Conservation (phyloP, 1,140 invertebrate genomes). For the Cotesia chilonis region DNA sequence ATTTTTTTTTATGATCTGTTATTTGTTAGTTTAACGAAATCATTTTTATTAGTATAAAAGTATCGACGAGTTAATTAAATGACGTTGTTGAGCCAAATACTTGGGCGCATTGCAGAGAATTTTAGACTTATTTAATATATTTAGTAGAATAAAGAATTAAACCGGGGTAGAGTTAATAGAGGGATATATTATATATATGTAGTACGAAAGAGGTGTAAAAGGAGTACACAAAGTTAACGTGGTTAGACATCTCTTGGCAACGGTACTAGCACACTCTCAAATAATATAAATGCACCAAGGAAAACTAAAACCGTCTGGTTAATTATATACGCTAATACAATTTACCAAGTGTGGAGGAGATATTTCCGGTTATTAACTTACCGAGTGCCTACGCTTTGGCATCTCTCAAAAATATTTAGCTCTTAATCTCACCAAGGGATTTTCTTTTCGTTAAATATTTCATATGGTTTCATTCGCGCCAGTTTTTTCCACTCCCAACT, state of each 20-base stretch:
- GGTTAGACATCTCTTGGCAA: slow-evolving; percentile 21
- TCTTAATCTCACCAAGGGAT: too few species aligned
- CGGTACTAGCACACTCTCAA: slow-evolving; percentile 5
- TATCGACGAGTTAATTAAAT: slow-evolving; percentile 51
- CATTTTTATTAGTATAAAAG: slow-evolving; percentile 5
- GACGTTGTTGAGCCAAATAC: slow-evolving; percentile 39
- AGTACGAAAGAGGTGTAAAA: neutral
- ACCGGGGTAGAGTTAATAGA: slow-evolving; percentile 19
- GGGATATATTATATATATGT: slow-evolving; percentile 9
- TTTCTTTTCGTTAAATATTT: too few species aligned
- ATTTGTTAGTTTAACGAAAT: too few species aligned
- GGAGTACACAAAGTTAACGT: slow-evolving; percentile 19
- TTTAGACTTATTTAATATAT: slow-evolving; percentile 42
- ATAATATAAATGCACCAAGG: too few species aligned
- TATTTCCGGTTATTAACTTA: slow-evolving; percentile 43
- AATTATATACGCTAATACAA: slow-evolving; percentile 45
- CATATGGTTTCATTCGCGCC: too few species aligned
- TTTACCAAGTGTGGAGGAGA: slow-evolving; percentile 41
- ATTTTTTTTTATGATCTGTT: too few species aligned
- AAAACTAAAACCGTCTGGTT: slow-evolving; percentile 31
- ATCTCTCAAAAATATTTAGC: too few species aligned
- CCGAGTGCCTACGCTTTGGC: too few species aligned
- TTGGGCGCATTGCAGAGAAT: slow-evolving; percentile 46
- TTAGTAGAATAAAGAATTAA: slow-evolving; percentile 15
- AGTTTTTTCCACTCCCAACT: too few species aligned